Evolutionary conservation across 2,888 invertebrate genomes (phyloP), one percentile per base, ranked within the genome.

Genomic region (Smittia aterrima): DNA sequence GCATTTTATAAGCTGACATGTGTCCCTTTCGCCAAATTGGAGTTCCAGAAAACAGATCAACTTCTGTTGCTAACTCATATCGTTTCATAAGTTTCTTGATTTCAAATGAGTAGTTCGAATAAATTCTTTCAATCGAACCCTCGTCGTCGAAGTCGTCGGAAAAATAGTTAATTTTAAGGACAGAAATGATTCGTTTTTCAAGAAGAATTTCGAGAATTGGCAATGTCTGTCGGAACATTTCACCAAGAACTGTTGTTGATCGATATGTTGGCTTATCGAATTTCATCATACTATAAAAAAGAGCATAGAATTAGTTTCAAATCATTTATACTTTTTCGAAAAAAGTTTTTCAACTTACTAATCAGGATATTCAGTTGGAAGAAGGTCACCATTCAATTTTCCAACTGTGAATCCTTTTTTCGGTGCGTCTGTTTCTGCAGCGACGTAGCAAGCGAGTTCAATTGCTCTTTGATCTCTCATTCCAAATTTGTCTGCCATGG

Each of bases 321-420:
- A n/a, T n/a, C n/a, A n/a, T n/a, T n/a, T n/a, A n/a, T n/a, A n/a
- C n/a, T n/a, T n/a, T n/a, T n/a, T n/a, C n/a, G n/a, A n/a, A n/a
- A 38, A 38, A 7, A 38, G 38, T 38, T 38, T 38, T 7, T 38
- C 38, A 38, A 38, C 38, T 38, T 47, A n/a, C 47, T 25, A 64
- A 25, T 64, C 64, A 25, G 64, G 64, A n/a, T 64, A 64, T 25
- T 64, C 16, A 4, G 25, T 4, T 7, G 64, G 64, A 9, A 64
- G n/a, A 16, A 64, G 20, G 2, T 64, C 27, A n/a, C 1, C 27
- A 4, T 27, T 64, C 9, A 64, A 4, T n/a, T 7, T 1, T 6
- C 64, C 64, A 13, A 64, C 64, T 27, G 64, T 64, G 25, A 27
- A 64, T 64, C 64, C 64, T 27, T 64, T 64, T 25, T 64, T 64